Conservation (phyloP, 1,140 invertebrate genomes). For the Pollicipes pollicipes region DNA sequence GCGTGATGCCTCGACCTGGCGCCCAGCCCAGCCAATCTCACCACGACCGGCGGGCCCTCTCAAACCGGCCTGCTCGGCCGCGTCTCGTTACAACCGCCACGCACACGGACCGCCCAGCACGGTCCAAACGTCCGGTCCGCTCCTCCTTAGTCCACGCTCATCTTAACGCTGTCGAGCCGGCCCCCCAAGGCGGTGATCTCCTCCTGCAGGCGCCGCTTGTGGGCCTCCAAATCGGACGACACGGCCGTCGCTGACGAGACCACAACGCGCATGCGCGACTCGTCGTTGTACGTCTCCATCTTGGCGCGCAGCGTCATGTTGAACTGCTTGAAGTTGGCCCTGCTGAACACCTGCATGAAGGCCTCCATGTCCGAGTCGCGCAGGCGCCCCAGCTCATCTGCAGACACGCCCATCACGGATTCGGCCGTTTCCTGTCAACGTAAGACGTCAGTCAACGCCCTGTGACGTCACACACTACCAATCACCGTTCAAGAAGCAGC, state of each 20-base stretch:
- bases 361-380: constrained; percentile 24
- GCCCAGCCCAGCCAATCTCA: too few relatives aligned
- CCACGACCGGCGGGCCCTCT: too few relatives aligned
- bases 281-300: constrained; percentile 68
- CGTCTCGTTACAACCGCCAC: too few relatives aligned
- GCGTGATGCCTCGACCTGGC: too few relatives aligned
- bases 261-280: not conserved
- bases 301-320: constrained; percentile 66
- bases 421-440: constrained; percentile 48
- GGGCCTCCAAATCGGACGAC: not conserved
- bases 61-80: too few relatives aligned
- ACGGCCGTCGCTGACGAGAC: not conserved
- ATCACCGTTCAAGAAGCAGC: too few relatives aligned
- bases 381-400: constrained; percentile 47
- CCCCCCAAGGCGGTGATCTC: not conserved
- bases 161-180: not conserved
- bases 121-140: not conserved
- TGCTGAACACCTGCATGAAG: constrained; percentile 43
- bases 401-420: constrained; percentile 49
- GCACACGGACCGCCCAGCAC: too few relatives aligned
- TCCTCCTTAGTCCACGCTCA: not conserved
- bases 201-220: not conserved
- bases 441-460: too few relatives aligned
- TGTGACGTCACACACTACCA: too few relatives aligned
- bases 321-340: constrained; percentile 57